Evolutionary conservation across 2,113 vertebrate species (phyloP), one percentile per base, ranked within the genome.

Genomic region (Oryzias melastigma): DNA sequence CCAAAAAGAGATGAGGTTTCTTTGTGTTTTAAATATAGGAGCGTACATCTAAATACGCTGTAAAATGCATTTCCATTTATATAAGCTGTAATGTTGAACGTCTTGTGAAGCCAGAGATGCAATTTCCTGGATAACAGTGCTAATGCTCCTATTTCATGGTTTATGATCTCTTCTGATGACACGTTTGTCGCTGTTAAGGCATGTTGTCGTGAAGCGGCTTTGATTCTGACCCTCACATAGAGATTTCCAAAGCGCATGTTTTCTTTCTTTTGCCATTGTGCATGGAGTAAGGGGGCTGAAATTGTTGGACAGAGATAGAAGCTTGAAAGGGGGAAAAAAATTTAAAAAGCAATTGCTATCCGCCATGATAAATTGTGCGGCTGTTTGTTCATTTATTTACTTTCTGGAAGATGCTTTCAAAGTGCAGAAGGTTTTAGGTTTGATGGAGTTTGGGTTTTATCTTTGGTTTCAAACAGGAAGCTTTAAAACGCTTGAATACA

Each of bases 121-220:
- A 86, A 87, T 87, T 85, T 88, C 77, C 84, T 78, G 81, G 73
- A 84, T 88, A 88, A 87, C 78, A 35, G 58, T 56, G 65, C 73
- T 85, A 89, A 88, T 84, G 79, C 79, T 83, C 25, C 71, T 88
- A 89, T 80, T 82, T 77, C 72, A 89, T 83, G 78, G 60, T 74
- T 81, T 85, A 77, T 86, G 82, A 87, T 83, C 80, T 70, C 67
- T 61, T 79, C 67, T 85, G 85, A 87, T 86, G 85, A 86, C 85
- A 84, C 69, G 84, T 87, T 87, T 86, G 82, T 83, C 44, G 78
- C 75, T 67, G 80, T 65, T 58, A 64, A 76, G 70, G 58, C 68
- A 65, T 82, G 71, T 67, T 76, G 65, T 68, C 59, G 52, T 54
- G 29, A 79, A 52, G 48, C 48, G 54, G 68, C 66, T 84, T 67